Base-by-base conservation (phyloP, 2,797 vertebrate genomes). In the Acestrorhynchus altus region DNA sequence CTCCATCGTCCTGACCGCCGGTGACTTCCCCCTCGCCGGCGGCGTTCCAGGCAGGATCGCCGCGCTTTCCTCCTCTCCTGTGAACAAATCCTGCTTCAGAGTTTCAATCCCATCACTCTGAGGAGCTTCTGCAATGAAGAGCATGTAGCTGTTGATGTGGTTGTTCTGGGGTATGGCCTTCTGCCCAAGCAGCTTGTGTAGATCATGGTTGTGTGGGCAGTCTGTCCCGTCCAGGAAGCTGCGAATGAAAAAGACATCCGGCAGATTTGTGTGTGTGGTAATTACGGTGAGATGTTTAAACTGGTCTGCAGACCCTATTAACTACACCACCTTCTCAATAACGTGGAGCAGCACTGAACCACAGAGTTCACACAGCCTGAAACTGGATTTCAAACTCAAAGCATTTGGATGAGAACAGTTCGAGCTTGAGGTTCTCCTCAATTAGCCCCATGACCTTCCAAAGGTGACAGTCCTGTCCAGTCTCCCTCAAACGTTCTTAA, bases 81-180 rank as follows among this genome's bases (percentile, higher is more conserved):
- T n/a, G 12, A 52, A 59, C 28, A 1, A 40, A 12, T 74, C 73
- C 18, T 6, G 59, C 75, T 80, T 85, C 28, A 87, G 90, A 76
- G 86, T 88, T 1, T 24, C 76, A 75, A 93, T 85, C 18, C 86
- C 22, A 0, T 82, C 81, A 40, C 90, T 91, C 35, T 87, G 59
- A 85, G 80, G 79, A 83, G 81, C 4, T 84, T 95, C 79, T 31
- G 90, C 26, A 54, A 88, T 83, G 0, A 67, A 47, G 15, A 51
- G 74, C 54, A 80, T 57, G 56, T 56, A 91, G 78, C 90, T 84
- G 83, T 94, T 94, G n/a, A 94, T 46, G 22, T 98, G 95, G 90
- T 97, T 97, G 40, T 89, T 90, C 75, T 96, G 95, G 0, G 94
- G 94, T 59, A 94, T 90, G 0, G 93, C 92, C 82, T 93, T 94